phyloP scores from a whole-genome alignment of 2,888 invertebrate species.

The Lasioglossum morio region DNA sequence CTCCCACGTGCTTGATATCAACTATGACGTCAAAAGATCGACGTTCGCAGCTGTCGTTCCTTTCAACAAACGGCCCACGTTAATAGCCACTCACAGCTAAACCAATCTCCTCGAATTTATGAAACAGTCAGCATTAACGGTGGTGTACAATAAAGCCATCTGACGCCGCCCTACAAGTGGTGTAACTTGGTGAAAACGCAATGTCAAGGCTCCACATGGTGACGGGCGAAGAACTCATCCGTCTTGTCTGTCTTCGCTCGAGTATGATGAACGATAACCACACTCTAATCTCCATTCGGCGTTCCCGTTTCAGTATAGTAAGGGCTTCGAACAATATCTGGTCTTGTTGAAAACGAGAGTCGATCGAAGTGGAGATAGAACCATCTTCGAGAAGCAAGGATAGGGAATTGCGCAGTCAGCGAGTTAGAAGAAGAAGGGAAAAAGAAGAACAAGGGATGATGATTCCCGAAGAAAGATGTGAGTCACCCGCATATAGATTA shows the following conservation, averaged over 20 bases:
- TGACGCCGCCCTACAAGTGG: constrained; percentile 2
- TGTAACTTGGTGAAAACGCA: constrained; percentile 45
- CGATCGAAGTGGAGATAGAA: neutral
- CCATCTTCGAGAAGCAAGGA: neutral
- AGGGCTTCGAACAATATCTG: constrained; percentile 1
- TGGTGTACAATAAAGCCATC: constrained; percentile 15
- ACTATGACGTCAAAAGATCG: constrained; percentile 4
- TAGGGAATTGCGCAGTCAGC: constrained; percentile 17
- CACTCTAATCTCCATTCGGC: neutral
- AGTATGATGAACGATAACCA: constrained; percentile 27
- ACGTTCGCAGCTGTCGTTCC: constrained; percentile 23
- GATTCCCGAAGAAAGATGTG: constrained; percentile 21
- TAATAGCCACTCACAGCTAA: constrained; percentile 39
- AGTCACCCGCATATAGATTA: constrained; percentile 57
- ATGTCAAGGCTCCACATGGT: constrained; percentile 51
- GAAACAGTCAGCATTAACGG: constrained; percentile 40
- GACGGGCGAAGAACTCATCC: constrained; percentile 20
- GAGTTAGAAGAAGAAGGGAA: neutral
- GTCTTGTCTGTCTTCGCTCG: neutral
- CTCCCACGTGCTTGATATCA: neutral
- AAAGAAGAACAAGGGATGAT: constrained; percentile 25
- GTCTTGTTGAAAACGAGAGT: constrained; percentile 1
- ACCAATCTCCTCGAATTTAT: constrained; percentile 55
- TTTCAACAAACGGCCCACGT: constrained; percentile 40
- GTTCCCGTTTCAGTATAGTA: neutral